phyloP scores from a whole-genome alignment of 1,140 invertebrate species.

The Conus betulinus region DNA sequence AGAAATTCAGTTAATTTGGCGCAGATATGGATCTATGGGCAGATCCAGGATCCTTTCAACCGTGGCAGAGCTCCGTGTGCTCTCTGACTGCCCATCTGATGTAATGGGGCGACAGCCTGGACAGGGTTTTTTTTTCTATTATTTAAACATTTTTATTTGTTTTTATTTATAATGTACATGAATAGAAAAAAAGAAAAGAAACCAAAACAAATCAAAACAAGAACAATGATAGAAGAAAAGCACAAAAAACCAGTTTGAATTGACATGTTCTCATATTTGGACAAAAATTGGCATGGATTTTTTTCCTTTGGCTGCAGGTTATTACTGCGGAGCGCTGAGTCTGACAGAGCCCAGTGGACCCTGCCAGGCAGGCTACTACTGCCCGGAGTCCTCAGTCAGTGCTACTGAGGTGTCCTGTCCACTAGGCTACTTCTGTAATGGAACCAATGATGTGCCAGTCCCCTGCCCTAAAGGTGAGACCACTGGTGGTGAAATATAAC shows the following conservation, averaged over 20 bases:
- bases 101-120: too few species aligned
- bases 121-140: too few species aligned
- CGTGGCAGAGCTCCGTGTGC: too few species aligned
- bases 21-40: too few species aligned
- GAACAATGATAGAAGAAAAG: not conserved
- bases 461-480: slow-evolving; percentile 67
- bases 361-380: slow-evolving; percentile 68
- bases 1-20: too few species aligned
- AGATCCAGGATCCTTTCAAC: too few species aligned
- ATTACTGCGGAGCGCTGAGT: slow-evolving; percentile 62
- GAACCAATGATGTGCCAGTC: slow-evolving; percentile 53
- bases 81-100: too few species aligned
- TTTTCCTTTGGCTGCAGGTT: slow-evolving; percentile 43
- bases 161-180: too few species aligned
- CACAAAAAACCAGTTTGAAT: not conserved
- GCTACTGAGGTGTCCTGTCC: slow-evolving; percentile 61
- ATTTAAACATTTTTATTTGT: too few species aligned
- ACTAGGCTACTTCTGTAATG: slow-evolving; percentile 63
- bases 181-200: too few species aligned
- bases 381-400: slow-evolving; percentile 54
- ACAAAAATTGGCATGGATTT: not conserved
- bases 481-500: too few species aligned
- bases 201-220: too few species aligned
- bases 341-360: slow-evolving; percentile 58
- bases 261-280: not conserved